phyloP scores from a whole-genome alignment of 2,797 vertebrate genomes.

The Sus cebifrons region DNA sequence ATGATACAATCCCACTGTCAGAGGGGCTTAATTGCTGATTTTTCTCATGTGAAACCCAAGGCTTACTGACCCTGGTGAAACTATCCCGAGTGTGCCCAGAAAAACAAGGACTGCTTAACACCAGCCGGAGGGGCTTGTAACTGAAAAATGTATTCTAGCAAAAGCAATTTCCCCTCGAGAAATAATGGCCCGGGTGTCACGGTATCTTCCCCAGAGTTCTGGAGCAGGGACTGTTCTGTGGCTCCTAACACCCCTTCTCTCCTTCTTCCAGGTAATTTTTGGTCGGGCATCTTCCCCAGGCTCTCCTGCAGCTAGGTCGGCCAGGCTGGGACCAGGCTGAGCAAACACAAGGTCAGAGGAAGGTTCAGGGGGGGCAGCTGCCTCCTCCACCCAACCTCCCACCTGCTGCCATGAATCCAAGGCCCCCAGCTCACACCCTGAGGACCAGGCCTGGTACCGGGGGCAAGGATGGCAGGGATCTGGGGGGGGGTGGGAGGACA shows the following conservation, averaged over 20 bases:
- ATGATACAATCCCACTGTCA: not conserved
- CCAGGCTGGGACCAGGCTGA: not conserved
- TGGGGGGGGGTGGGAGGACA: rapidly evolving
- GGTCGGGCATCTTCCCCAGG: not conserved
- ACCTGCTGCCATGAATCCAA: not conserved
- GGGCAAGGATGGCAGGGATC: not conserved
- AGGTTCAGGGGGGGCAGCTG: no score
- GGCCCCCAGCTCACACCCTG: no score
- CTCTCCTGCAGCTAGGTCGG: not conserved
- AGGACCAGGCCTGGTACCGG: not conserved
- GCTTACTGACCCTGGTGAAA: not conserved
- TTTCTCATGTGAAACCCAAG: constrained; percentile 3
- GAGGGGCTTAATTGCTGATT: not conserved
- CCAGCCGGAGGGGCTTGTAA: not conserved
- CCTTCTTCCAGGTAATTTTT: not conserved
- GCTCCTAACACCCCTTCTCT: not conserved
- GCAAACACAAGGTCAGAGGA: not conserved
- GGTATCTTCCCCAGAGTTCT: not conserved
- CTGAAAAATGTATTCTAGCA: not conserved
- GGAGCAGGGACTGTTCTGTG: not conserved
- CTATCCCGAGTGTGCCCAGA: not conserved
- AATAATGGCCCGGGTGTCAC: not conserved
- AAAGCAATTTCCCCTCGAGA: not conserved
- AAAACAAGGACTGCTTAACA: not conserved
- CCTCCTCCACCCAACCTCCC: not conserved